Base-by-base conservation (phyloP, 2,888 invertebrate genomes). In the Carpatolechia fugitivella region DNA sequence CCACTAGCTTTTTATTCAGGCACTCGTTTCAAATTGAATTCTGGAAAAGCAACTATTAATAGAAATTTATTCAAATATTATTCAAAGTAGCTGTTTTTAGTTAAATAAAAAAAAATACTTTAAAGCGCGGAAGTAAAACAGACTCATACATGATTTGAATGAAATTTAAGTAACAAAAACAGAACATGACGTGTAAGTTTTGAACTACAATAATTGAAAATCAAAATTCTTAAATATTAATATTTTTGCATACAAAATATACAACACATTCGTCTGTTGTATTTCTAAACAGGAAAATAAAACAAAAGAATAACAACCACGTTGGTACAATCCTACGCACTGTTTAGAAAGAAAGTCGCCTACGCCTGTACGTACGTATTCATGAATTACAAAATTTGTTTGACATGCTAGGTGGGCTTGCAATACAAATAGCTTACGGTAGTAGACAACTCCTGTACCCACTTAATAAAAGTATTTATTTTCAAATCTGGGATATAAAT, bases 271-370 rank as follows among this genome's bases (percentile, higher is more conserved):
- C 64, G 70, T 71, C 70, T 67, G 75, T 64, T 67, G 75, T 65
- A 71, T 3, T 18, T 70, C 74, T 66, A 69, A 68, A 72, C 69
- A 70, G 68, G 72, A 74, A 72, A 72, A 67, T 66, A 64, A 74
- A 81, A 84, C 85, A 84, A 86, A 82, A 79, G 80, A 80, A 80
- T 76, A 74, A 72, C 69, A 64, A 65, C 68, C 76, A 78, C 68
- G 79, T 78, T 76, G 77, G 71, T 61, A 58, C 64, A 63, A 68
- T 59, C 78, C 76, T 75, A 84, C 82, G 76, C 75, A 60, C 58
- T 24, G 8, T 33, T 33, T 65, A 56, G 56, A 68, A 70, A 74
- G 67, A 74, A 72, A 69, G 69, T 76, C 82, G 70, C 85, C 84
- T 69, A 85, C 85, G 66, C 52, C 36, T 56, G 56, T 57, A 85